Conservation (phyloP, 2,797 vertebrate genomes). For the Sandelia bainsii region DNA sequence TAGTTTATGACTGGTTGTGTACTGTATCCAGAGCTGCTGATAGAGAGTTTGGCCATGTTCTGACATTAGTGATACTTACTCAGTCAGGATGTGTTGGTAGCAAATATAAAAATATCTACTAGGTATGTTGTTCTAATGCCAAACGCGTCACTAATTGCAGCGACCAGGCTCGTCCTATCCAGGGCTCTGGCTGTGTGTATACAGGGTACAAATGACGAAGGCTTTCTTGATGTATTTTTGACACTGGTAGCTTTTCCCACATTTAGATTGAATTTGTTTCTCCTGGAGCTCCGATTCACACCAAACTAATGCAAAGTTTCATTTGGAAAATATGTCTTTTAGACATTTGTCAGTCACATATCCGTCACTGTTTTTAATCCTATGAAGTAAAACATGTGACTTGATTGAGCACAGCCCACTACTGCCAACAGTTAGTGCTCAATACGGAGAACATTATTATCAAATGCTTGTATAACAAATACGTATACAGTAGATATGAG, state of each 20-base stretch:
- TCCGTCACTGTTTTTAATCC: conserved; percentile 37
- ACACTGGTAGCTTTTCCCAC: conserved; percentile 77
- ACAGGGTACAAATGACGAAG: conserved; percentile 75
- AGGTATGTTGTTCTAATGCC: conserved; percentile 30
- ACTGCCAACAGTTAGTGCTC: conserved; percentile 67
- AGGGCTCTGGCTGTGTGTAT: conserved; percentile 66
- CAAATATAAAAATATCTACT: conserved; percentile 22
- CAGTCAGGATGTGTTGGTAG: conserved; percentile 35
- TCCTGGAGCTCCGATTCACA: conserved; percentile 3
- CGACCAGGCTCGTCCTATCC: conserved; percentile 35
- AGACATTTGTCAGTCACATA: conserved; percentile 30
- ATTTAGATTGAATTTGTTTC: conserved; percentile 68
- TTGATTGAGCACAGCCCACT: conserved; percentile 49
- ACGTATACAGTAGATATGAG: conserved; percentile 25
- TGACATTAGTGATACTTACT: conserved; percentile 42
- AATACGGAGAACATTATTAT: conserved; percentile 50
- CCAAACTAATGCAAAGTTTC: conserved; percentile 25
- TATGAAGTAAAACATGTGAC: conserved; percentile 13
- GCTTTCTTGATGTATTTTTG: conserved; percentile 72
- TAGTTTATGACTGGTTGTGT: conserved; percentile 58
- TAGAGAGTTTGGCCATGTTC: conserved; percentile 40
- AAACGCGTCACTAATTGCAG: conserved; percentile 25
- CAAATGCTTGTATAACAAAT: conserved; percentile 57
- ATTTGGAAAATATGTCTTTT: conserved; percentile 25
- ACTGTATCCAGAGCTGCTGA: conserved; percentile 52